Conservation (phyloP, 1,140 invertebrate species). For the Achatina immaculata region DNA sequence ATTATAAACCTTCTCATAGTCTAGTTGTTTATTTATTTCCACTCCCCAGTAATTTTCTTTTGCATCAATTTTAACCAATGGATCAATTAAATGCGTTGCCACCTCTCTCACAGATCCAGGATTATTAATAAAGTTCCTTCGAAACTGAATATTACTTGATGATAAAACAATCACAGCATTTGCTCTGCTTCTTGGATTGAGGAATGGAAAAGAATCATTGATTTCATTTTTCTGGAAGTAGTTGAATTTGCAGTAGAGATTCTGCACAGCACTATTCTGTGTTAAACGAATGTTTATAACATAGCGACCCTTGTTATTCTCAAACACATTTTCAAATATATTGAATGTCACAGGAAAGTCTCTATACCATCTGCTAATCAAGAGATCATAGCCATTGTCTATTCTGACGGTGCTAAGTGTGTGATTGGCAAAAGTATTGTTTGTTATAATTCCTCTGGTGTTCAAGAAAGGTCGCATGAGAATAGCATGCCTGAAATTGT, state of each 20-base stretch:
- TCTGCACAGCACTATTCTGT: slow-evolving; percentile 85
- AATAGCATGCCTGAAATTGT: slow-evolving; percentile 66
- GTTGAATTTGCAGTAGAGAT: slow-evolving; percentile 89
- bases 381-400: slow-evolving; percentile 81
- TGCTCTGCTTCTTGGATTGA: slow-evolving; percentile 82
- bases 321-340: slow-evolving; percentile 91
- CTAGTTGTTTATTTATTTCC: slow-evolving; percentile 47
- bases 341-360: slow-evolving; percentile 73
- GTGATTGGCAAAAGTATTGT: slow-evolving; percentile 88
- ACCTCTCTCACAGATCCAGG: slow-evolving; percentile 90
- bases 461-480: slow-evolving; percentile 67
- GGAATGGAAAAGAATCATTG: slow-evolving; percentile 84
- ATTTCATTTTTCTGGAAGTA: slow-evolving; percentile 89
- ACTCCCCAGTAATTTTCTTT: slow-evolving; percentile 95
- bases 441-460: slow-evolving; percentile 68
- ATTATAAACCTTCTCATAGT: slow-evolving; percentile 52
- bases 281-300: slow-evolving; percentile 89
- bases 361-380: slow-evolving; percentile 69
- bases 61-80: slow-evolving; percentile 93
- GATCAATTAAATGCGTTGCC: slow-evolving; percentile 93
- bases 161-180: slow-evolving; percentile 91
- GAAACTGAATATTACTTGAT: slow-evolving; percentile 87
- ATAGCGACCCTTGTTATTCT: slow-evolving; percentile 87
- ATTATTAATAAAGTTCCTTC: slow-evolving; percentile 93
- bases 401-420: slow-evolving; percentile 88